Percentiles rank a stretch among this genome's conserved stretches.
Evolutionary conservation across 2,888 invertebrate genomes (phyloP).

Genomic region (Orthonychiurus folsomi): DNA sequence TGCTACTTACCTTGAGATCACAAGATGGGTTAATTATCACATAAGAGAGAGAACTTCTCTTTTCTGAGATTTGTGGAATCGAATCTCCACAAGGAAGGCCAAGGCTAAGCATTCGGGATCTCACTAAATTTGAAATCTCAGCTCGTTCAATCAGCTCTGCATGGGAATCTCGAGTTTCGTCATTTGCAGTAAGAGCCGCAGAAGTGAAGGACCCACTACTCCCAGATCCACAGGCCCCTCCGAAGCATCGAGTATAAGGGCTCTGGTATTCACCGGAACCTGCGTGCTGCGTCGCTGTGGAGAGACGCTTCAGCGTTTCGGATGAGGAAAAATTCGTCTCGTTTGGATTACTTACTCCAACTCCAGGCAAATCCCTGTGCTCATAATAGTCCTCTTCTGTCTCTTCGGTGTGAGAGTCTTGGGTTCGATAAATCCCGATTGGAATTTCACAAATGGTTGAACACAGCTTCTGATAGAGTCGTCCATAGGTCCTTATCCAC

Average conservation of each 20-base stretch:
- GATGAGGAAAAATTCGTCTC: slow-evolving; percentile 30
- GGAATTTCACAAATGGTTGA: slow-evolving; percentile 97
- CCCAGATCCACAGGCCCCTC: slow-evolving; percentile 36
- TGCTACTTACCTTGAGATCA: slow-evolving; percentile 86
- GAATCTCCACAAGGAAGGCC: slow-evolving; percentile 86
- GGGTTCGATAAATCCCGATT: slow-evolving; percentile 94
- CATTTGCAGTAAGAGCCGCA: slow-evolving; percentile 36
- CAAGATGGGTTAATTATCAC: slow-evolving; percentile 98
- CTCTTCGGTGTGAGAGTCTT: slow-evolving; percentile 55
- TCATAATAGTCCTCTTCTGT: slow-evolving; percentile 35
- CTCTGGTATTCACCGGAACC: slow-evolving; percentile 7
- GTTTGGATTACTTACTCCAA: slow-evolving; percentile 10
- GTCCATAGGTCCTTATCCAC: slow-evolving; percentile 97
- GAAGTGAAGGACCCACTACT: slow-evolving; percentile 33
- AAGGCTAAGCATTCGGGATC: slow-evolving; percentile 86
- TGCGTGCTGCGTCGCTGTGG: slow-evolving; percentile 22
- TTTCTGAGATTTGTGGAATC: slow-evolving; percentile 70
- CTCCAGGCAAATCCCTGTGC: slow-evolving; percentile 15
- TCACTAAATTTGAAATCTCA: slow-evolving; percentile 87
- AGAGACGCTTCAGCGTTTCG: slow-evolving; percentile 28
- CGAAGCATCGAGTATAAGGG: slow-evolving; percentile 28
- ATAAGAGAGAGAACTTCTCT: slow-evolving; percentile 85
- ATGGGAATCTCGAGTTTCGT: slow-evolving; percentile 80
- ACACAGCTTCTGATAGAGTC: slow-evolving; percentile 94
- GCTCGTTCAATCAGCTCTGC: slow-evolving; percentile 87